These are phyloP conservation scores for Apostichopus japonicus DNA, from an alignment of 35 echinoderm and acorn worm genomes.

Conservation along the genomic window DNA sequence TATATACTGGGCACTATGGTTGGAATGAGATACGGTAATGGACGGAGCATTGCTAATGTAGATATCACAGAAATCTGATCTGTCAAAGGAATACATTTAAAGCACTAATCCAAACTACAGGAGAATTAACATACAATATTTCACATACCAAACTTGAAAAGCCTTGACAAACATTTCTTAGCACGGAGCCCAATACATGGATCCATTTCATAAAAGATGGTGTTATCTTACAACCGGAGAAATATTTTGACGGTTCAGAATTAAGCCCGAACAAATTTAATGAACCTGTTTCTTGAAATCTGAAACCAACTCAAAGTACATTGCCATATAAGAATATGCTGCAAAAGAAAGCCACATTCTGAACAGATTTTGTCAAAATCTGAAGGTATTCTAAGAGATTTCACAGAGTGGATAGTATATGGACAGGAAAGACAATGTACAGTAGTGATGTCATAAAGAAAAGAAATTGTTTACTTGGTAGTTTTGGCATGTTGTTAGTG, in stretches of 20 bases:
- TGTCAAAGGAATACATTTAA: constrained; percentile 13
- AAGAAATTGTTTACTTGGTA: no score
- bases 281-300: background rate
- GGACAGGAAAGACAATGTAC: no score
- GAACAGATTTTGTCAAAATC: no score
- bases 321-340: no score
- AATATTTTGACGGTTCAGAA: background rate
- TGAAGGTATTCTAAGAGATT: no score
- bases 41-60: background rate
- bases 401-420: no score
- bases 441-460: no score
- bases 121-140: constrained; percentile 20
- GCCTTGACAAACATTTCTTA: background rate
- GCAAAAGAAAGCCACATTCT: no score
- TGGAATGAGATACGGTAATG: no score
- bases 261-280: background rate
- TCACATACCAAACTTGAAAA: constrained; percentile 24
- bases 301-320: background rate
- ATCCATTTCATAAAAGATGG: background rate
- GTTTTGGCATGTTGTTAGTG: no score
- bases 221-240: background rate
- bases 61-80: constrained; percentile 1
- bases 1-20: no score
- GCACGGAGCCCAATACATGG: background rate
- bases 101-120: constrained; percentile 9